phyloP scores from a whole-genome alignment of 2,113 vertebrate genomes.

The Sebastes schlegelii region DNA sequence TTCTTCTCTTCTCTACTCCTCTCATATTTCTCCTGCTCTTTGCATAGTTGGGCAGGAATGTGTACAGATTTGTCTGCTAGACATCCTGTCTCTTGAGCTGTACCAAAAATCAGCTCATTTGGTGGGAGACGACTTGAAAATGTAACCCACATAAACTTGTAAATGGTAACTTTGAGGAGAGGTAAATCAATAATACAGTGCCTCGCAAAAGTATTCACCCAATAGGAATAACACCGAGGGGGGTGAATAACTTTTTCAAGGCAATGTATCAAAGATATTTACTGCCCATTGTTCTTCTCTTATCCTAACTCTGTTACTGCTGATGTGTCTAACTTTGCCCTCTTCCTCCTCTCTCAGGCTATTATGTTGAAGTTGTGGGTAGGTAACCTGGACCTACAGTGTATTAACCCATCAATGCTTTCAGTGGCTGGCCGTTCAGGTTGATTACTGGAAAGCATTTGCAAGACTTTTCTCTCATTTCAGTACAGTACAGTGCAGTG shows the following conservation, averaged over 20 bases:
- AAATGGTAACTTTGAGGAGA: neutral
- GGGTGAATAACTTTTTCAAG: neutral
- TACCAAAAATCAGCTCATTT: neutral
- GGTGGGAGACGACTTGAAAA: neutral
- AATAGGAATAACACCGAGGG: neutral
- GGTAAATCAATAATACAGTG: neutral
- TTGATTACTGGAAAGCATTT: constrained; percentile 77
- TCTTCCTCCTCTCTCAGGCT: constrained; percentile 74
- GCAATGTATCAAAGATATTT: neutral
- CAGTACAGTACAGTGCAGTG: constrained; percentile 40
- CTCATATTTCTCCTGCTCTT: neutral
- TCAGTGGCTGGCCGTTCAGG: constrained; percentile 37
- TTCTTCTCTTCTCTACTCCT: neutral
- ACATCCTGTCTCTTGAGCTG: neutral
- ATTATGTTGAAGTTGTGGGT: constrained; percentile 83
- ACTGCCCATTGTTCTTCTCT: constrained; percentile 28
- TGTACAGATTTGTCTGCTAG: neutral
- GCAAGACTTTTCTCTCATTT: constrained; percentile 21
- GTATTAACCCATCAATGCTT: constrained; percentile 72
- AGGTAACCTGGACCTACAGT: constrained; percentile 72
- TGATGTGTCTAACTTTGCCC: constrained; percentile 56
- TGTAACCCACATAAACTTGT: neutral
- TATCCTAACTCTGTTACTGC: constrained; percentile 44
- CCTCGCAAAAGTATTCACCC: neutral
- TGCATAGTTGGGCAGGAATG: neutral